phyloP scores from a whole-genome alignment of 2,888 invertebrate species.

The Parnassius orleans region DNA sequence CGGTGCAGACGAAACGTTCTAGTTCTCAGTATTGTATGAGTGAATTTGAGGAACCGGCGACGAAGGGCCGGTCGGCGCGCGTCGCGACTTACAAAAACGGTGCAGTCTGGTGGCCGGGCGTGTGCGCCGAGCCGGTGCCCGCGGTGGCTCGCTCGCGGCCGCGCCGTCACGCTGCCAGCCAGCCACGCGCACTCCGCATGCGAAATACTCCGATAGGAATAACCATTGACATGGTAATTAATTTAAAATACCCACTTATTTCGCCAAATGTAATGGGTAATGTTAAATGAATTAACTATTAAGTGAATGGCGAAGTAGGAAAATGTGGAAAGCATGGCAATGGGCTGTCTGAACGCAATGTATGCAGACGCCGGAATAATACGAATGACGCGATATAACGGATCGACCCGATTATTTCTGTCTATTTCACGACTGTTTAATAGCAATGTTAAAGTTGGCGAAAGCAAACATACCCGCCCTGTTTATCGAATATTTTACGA shows the following conservation, averaged over 20 bases:
- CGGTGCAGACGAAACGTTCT: conserved; percentile 55
- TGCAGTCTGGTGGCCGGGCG: conserved; percentile 57
- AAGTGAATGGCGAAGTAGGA: conserved; percentile 61
- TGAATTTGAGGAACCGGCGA: conserved; percentile 59
- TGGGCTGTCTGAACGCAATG: conserved; percentile 50
- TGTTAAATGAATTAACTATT: conserved; percentile 58
- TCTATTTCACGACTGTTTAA: conserved; percentile 80
- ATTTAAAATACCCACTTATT: conserved; percentile 44
- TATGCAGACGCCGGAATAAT: conserved; percentile 68
- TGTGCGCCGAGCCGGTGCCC: conserved; percentile 42
- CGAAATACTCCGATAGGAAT: conserved; percentile 32
- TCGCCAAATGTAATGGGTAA: conserved; percentile 47
- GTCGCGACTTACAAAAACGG: conserved; percentile 73
- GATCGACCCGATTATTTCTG: conserved; percentile 80
- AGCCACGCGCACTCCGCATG: conserved; percentile 34
- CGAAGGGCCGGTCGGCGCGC: conserved; percentile 58
- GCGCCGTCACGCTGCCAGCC: conserved; percentile 26
- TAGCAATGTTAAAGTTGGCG: conserved; percentile 79
- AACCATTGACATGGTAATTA: conserved; percentile 45
- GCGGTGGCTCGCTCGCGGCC: conserved; percentile 33
- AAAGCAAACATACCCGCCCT: conserved; percentile 78
- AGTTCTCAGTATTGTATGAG: conserved; percentile 69
- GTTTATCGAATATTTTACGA: conserved; percentile 81
- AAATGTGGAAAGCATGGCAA: conserved; percentile 64
- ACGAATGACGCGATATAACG: conserved; percentile 77